phyloP scores from a whole-genome alignment of 2,888 invertebrate genomes.

The Caenorhabditis sp. region DNA sequence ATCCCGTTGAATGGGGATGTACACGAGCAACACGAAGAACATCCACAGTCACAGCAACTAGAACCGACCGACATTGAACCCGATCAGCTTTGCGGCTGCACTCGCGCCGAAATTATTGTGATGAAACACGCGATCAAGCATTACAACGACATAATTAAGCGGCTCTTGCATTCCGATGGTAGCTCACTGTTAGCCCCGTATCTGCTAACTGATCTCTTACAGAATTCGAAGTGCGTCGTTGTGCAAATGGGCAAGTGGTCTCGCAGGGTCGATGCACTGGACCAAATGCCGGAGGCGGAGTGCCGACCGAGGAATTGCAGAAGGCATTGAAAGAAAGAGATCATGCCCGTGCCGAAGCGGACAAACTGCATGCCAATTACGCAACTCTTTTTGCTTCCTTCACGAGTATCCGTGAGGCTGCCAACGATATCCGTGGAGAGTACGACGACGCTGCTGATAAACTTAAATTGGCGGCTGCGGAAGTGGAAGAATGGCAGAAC shows the following conservation, averaged over 20 bases:
- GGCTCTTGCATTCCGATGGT: constrained; percentile 46
- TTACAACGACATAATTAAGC: constrained; percentile 9
- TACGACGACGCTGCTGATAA: constrained; percentile 45
- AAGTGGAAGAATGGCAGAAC: constrained; percentile 49
- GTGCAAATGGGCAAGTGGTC: constrained; percentile 29
- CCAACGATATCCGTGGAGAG: constrained; percentile 26
- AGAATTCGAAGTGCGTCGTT: constrained; percentile 54
- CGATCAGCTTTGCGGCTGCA: constrained; percentile 18
- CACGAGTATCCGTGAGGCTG: constrained; percentile 14
- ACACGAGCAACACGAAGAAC: background rate
- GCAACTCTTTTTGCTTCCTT: constrained; percentile 13
- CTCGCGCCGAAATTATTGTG: constrained; percentile 24
- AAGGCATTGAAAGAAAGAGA: constrained; percentile 39
- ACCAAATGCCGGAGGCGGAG: constrained; percentile 3
- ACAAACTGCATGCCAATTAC: constrained; percentile 39
- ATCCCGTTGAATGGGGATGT: constrained; percentile 5
- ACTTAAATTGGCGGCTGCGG: constrained; percentile 34
- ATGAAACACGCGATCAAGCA: constrained; percentile 24
- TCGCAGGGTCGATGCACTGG: constrained; percentile 30
- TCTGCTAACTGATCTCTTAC: background rate
- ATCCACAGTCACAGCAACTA: background rate
- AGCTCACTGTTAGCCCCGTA: background rate
- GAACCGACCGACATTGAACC: background rate
- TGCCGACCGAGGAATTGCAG: constrained; percentile 36
- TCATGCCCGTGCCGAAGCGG: constrained; percentile 28